These are phyloP conservation scores for Epiblema foenella DNA, from an alignment of 2,888 invertebrate species.

Conservation along the genomic window DNA sequence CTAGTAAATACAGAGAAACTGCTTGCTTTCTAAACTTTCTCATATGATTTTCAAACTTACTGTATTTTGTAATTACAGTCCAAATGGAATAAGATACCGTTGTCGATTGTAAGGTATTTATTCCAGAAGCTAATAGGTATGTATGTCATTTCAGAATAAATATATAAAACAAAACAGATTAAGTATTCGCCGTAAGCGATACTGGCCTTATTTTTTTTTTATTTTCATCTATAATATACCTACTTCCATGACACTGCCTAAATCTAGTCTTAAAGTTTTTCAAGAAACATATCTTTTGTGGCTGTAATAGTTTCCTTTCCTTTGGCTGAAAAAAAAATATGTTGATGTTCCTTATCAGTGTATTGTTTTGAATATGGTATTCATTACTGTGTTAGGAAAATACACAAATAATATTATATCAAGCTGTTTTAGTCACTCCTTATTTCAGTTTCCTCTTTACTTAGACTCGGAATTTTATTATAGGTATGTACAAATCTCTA, in stretches of 20 bases:
- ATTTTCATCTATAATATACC: neutral
- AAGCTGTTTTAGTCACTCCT: constrained; percentile 21
- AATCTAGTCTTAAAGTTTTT: constrained; percentile 17
- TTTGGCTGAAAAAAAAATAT: constrained; percentile 7
- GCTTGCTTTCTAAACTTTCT: neutral
- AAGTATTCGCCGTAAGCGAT: too few relatives aligned
- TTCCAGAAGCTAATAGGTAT: too few relatives aligned
- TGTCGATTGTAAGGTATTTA: too few relatives aligned
- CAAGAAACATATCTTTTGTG: constrained; percentile 1
- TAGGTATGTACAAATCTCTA: too few relatives aligned
- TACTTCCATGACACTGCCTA: constrained; percentile 30
- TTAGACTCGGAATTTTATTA: too few relatives aligned
- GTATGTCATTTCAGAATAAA: too few relatives aligned
- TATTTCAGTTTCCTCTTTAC: neutral
- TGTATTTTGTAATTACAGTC: neutral
- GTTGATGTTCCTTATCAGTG: constrained; percentile 5
- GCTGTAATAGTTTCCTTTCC: constrained; percentile 3
- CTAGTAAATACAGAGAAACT: neutral
- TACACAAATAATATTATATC: constrained; percentile 17
- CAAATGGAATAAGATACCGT: neutral
- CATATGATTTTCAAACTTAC: neutral
- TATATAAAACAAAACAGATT: too few relatives aligned
- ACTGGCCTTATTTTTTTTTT: neutral
- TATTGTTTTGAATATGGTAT: constrained; percentile 33
- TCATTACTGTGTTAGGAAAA: constrained; percentile 24